These are phyloP conservation scores for Luperina testacea DNA, from an alignment of 2,888 invertebrate species.

Conservation along the genomic window DNA sequence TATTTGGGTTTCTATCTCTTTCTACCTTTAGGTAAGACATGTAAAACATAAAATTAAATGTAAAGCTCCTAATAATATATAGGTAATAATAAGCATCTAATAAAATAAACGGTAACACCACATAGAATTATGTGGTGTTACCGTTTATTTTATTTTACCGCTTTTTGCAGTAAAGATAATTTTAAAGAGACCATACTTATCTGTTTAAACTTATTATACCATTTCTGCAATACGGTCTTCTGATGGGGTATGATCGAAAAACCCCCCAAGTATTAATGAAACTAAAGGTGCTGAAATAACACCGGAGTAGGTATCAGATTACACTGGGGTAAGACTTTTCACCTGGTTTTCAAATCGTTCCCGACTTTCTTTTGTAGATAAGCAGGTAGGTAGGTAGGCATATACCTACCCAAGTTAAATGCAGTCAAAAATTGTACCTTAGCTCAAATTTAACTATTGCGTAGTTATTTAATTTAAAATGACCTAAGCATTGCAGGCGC, in stretches of 20 bases:
- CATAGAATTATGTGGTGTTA: too few species aligned
- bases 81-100: neutral
- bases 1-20: neutral
- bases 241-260: neutral
- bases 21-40: neutral
- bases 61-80: neutral
- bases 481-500: neutral
- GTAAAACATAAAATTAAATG: neutral
- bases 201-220: neutral
- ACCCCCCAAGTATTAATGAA: neutral
- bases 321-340: neutral
- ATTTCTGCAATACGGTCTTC: neutral
- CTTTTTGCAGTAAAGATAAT: neutral
- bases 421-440: neutral
- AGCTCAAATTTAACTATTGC: neutral
- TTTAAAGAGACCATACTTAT: neutral
- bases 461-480: neutral
- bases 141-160: too few species aligned
- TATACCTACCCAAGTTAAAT: neutral
- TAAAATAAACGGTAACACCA: neutral
- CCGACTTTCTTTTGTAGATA: neutral
- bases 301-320: neutral
- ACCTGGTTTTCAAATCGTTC: neutral
- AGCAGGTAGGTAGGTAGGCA: neutral
- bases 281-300: neutral